These are phyloP conservation scores for Copidosoma floridanum DNA, from an alignment of 1,140 invertebrate species.

Conservation along the genomic window DNA sequence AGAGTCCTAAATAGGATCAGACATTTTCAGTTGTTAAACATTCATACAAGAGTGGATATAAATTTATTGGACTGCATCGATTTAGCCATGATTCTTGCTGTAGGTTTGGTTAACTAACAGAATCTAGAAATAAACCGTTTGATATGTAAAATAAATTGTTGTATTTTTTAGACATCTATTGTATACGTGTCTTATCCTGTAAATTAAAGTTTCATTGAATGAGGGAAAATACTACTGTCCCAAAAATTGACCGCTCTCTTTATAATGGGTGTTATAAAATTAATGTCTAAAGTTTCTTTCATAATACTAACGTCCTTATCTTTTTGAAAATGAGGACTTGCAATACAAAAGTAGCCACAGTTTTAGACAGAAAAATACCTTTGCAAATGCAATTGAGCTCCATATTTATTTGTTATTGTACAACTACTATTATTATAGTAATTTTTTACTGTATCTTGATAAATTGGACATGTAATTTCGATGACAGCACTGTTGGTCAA, in stretches of 20 bases:
- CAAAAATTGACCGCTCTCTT: constrained; percentile 31
- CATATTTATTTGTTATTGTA: constrained; percentile 49
- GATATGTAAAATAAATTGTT: neutral
- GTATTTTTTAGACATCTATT: neutral
- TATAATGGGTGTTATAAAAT: neutral
- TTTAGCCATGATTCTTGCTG: constrained; percentile 36
- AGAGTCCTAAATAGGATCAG: constrained; percentile 43
- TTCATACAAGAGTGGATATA: constrained; percentile 39
- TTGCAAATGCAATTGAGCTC: constrained; percentile 55
- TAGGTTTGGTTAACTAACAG: constrained; percentile 35
- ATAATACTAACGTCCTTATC: constrained; percentile 1
- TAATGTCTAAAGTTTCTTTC: neutral
- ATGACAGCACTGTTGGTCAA: constrained; percentile 51
- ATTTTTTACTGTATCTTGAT: constrained; percentile 46
- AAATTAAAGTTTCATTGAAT: constrained; percentile 1
- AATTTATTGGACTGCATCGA: constrained; percentile 35
- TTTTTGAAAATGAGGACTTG: constrained; percentile 32
- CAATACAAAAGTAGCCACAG: constrained; percentile 43
- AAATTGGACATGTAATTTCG: constrained; percentile 54
- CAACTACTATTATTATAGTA: constrained; percentile 45
- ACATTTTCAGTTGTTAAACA: constrained; percentile 44
- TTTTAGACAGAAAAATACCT: constrained; percentile 50
- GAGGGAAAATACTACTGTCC: constrained; percentile 12
- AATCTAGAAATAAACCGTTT: too few relatives aligned
- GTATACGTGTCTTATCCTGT: too few relatives aligned